Base-by-base conservation (phyloP, 2,797 vertebrate species). In the Psittacula derbiana region DNA sequence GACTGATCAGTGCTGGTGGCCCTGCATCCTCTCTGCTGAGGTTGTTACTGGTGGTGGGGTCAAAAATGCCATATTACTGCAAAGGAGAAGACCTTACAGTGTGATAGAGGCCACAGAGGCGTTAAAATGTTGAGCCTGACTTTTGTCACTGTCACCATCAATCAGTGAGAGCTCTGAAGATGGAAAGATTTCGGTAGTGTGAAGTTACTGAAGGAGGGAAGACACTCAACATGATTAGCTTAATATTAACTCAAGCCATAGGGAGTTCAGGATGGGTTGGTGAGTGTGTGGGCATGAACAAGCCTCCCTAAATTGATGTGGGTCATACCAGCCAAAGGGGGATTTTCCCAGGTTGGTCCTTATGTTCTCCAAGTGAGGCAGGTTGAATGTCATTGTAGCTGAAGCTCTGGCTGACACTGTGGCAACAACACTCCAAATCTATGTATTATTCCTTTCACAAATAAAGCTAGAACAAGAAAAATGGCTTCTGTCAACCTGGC, bases 401-500 rank as follows among this genome's bases (percentile, higher is more conserved):
- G 52, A 76, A 75, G 70, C 78, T 89, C 55, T 85, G 46, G 55
- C 70, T 86, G 86, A 40, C 5, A 2, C 50, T 30, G 30, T 76
- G 80, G 70, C 73, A 92, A 31, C 65, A 88, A 12, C 64, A 30
- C 61, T 93, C 46, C 43, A 71, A 84, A 93, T 57, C 21, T 76
- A 55, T 12, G 6, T 94, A 88, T 90, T 92, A 88, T 74, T 95
- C 67, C 64, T n/a, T 86, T 88, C n/a, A 65, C 46, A 85, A 83
- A 61, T 2, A 3, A 86, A 95, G 55, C 44, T 78, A 64, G 90
- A 86, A 71, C 41, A 92, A 90, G 90, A 90, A 94, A 94, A 95
- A 83, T 93, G 78, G 69, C 55, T 92, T 88, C 36, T 96, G 92
- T 95, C 93, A 90, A 90, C 90, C 73, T 96, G 80, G 94, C 81